Base-by-base conservation (phyloP, 2,888 invertebrate species). In the Cosmia pyralina region DNA sequence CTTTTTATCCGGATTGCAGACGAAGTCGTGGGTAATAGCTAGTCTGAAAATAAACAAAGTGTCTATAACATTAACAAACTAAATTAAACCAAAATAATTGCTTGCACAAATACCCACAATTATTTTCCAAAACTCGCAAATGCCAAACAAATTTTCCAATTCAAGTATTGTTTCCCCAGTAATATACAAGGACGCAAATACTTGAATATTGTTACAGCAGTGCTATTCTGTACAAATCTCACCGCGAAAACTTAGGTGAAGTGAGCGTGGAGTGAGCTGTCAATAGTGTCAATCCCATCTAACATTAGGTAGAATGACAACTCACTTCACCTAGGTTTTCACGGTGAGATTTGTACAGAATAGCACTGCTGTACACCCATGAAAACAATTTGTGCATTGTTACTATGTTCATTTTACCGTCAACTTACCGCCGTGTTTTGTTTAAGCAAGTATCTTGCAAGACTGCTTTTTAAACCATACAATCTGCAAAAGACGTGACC, bases 401-500 rank as follows among this genome's bases (percentile, higher is more conserved):
- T 15, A 5, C 6, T 19, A 22, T 22, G 38, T 34, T 53, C 13
- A 67, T 77, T 63, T 77, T 46, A 50, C 17, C 19, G 48, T 4
- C 13, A 22, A 58, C 4, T 64, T 50, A 66, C 58, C 11, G 13
- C 28, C 46, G 41, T 34, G 13, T 68, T 76, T 66, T 74, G n/a
- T 64, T 52, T 10, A 8, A 50, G 48, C 48, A 46, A 62, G 57
- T 65, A 19, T 44, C 38, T 60, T 5, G 5, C 22, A 34, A 82
- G 8, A 53, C 41, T 48, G 53, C 53, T 76, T 55, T 68, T 55
- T 57, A 57, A 52, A 19, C 28, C 22, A 53, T 22, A 81, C 41
- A 69, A 60, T 60, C 69, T 53, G n/a, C 44, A 50, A 34, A 53
- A 60, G 15, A 76, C 76, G 68, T 82, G 77, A 76, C 77, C 15